Evolutionary conservation across 2,888 invertebrate genomes (phyloP), one percentile per base, ranked within the genome.

Genomic region (Desoria tigrina): DNA sequence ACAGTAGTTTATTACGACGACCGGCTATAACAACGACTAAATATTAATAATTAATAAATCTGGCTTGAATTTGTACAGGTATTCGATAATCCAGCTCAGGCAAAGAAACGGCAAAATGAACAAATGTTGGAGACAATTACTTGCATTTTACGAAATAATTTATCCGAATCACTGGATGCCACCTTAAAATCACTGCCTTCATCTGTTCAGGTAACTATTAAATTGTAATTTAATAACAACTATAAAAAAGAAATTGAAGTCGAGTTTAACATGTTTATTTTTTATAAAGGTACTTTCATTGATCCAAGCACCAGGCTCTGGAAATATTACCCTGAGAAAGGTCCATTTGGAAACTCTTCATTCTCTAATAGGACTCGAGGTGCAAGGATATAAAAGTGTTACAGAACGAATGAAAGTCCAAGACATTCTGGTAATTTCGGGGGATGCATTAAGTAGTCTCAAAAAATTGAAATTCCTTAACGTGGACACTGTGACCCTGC

Each of bases 331-430:
- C 23, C 71, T 84, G 7, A 81, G 80, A 74, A 80, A 82, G n/a
- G 79, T 81, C 59, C 79, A 81, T 61, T 79, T 85, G 54, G 77
- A 80, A 63, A 78, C 79, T 65, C 83, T 85, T 61, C 77, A 80
- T 50, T 82, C 85, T 66, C 79, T 88, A 42, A 79, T 81, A 72
- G 85, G 84, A 1, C 78, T 88, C 51, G 87, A 87, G 77, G 80
- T 88, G 55, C 83, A 86, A 67, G 87, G 87, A 7, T 81, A 79
- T 66, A 77, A 78, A 63, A 67, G 70, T 26, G 61, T 69, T 61
- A 62, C 63, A 74, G 77, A 77, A 23, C 37, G 26, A 1, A 42
- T 16, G n/a, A 23, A 53, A 18, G 37, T 16, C 26, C 24, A 37
- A 2, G 23, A 54, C 23, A 32, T 45, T 11, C 59, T 68, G 32